Percentiles rank a stretch among this genome's conserved stretches.
Conservation (phyloP, 2,888 invertebrate species). For the Torymus aiolomorphi region DNA sequence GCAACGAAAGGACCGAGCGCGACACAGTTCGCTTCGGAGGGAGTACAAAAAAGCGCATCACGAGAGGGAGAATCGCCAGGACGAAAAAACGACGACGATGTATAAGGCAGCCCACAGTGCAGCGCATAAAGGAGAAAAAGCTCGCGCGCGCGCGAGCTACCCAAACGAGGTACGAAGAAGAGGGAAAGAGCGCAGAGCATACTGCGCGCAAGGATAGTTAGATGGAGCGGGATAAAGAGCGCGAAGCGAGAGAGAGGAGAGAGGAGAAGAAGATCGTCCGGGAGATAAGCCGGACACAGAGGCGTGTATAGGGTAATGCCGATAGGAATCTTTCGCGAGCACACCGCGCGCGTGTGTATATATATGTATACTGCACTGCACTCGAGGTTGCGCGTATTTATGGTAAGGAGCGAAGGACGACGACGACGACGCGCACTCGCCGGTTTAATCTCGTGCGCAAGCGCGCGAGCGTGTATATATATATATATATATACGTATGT, state of each 20-base stretch:
- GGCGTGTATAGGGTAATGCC: conserved; percentile 54
- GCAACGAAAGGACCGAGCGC: not conserved
- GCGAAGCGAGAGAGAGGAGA: conserved; percentile 51
- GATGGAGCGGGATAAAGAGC: conserved; percentile 53
- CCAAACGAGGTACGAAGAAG: conserved; percentile 32
- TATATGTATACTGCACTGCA: not conserved
- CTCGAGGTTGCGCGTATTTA: conserved; percentile 46
- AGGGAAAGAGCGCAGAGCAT: conserved; percentile 33
- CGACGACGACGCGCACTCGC: too few relatives aligned
- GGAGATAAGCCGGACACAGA: conserved; percentile 41
- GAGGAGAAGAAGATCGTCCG: conserved; percentile 56
- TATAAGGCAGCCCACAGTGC: not conserved
- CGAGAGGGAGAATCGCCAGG: too few relatives aligned
- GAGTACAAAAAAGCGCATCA: conserved; percentile 30
- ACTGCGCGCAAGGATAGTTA: conserved; percentile 12
- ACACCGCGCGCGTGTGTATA: not conserved
- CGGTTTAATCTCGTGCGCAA: not conserved
- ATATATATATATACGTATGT: not conserved
- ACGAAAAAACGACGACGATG: conserved; percentile 1
- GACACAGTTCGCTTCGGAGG: conserved; percentile 10
- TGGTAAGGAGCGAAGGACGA: conserved; percentile 39
- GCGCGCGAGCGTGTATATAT: too few relatives aligned
- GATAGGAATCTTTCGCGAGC: conserved; percentile 55
- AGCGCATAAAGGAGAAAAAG: conserved; percentile 41
- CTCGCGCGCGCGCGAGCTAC: conserved; percentile 4